Evolutionary conservation across 2,888 invertebrate genomes (phyloP).

Genomic region (Drosophila dives): DNA sequence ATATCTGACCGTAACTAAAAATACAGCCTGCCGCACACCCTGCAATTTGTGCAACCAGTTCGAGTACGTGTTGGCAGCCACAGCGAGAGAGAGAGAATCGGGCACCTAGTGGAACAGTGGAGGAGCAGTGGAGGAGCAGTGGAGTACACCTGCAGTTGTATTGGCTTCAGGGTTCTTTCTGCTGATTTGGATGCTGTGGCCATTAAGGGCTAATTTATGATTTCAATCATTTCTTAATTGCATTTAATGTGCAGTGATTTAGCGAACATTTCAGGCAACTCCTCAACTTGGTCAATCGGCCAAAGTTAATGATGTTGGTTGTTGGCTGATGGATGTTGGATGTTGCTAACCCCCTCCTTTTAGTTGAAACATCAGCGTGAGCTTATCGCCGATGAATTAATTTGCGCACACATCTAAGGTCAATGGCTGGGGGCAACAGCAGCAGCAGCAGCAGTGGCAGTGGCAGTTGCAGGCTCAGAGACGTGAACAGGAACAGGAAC

Average conservation of each 20-base stretch:
- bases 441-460: neutral
- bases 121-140: neutral
- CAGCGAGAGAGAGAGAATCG: neutral
- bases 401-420: constrained; percentile 61
- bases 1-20: constrained; percentile 60
- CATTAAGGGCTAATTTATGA: constrained; percentile 78
- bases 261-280: constrained; percentile 53
- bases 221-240: constrained; percentile 79
- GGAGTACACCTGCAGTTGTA: neutral
- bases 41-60: constrained; percentile 65
- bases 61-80: constrained; percentile 59
- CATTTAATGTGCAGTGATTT: constrained; percentile 78
- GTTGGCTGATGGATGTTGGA: neutral
- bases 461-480: neutral
- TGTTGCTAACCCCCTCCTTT: neutral
- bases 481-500: neutral
- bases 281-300: constrained; percentile 71
- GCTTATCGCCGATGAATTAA: constrained; percentile 70
- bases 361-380: constrained; percentile 18
- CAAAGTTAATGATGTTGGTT: constrained; percentile 69
- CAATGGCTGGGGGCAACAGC: constrained; percentile 20
- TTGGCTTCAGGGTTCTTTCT: constrained; percentile 3
- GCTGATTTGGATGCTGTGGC: constrained; percentile 59
- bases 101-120: constrained; percentile 1
- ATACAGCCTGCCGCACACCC: constrained; percentile 58